Percentiles rank a stretch among this genome's conserved stretches.
Evolutionary conservation across 2,888 invertebrate genomes (phyloP).

Genomic region (Caenorhabditis sulstoni): DNA sequence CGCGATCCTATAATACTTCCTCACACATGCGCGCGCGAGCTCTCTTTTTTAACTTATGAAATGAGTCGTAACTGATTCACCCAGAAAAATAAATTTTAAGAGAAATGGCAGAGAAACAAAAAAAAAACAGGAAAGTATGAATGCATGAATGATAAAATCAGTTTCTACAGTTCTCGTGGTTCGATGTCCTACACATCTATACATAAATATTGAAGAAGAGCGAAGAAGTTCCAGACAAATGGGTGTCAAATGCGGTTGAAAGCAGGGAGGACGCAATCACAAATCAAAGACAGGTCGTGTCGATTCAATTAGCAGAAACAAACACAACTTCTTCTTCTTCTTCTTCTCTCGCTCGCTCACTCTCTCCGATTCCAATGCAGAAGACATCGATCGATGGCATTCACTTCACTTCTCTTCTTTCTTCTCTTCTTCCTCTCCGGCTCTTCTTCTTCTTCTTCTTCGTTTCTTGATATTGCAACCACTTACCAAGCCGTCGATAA

Average conservation of each 20-base stretch:
- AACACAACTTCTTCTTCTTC: conserved; percentile 46
- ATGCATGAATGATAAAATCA: no score
- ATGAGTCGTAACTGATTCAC: no score
- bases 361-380: conserved; percentile 19
- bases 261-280: conserved; percentile 1
- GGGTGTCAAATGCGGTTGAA: neutral
- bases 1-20: no score
- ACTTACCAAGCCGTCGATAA: conserved; percentile 70
- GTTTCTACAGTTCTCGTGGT: no score
- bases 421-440: conserved; percentile 31
- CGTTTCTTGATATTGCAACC: conserved; percentile 61
- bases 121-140: no score
- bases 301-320: conserved; percentile 50
- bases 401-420: conserved; percentile 15
- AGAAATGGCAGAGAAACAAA: no score
- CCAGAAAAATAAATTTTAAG: no score
- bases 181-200: no score
- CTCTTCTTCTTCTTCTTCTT: conserved; percentile 26
- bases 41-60: no score
- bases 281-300: conserved; percentile 30
- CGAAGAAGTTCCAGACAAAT: neutral
- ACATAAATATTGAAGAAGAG: no score
- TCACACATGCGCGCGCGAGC: no score
- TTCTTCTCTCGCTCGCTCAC: conserved; percentile 14
- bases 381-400: conserved; percentile 48